Base-by-base conservation (phyloP, 2,797 vertebrate genomes). In the Rhadinocentrus ornatus region DNA sequence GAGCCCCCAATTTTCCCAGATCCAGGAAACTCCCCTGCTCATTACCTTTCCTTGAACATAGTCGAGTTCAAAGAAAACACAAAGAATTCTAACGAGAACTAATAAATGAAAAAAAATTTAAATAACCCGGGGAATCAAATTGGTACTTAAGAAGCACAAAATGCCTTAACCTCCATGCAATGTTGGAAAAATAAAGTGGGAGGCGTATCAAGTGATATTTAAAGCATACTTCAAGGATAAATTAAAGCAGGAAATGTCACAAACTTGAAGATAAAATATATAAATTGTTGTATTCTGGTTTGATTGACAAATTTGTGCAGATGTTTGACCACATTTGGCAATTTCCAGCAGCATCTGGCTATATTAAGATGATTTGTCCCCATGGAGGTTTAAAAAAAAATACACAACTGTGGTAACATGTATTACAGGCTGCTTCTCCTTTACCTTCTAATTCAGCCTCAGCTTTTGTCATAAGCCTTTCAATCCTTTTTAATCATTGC, bases 401-500 rank as follows among this genome's bases (percentile, higher is more conserved):
- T 67, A 13, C 4, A n/a, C n/a, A 29, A 71, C 27, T 67, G n/a
- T 26, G 15, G 41, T 54, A 13, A 16, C 29, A 41, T 22, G 34
- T 20, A 54, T 75, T 58, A 37, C 35, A 64, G 34, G 24, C 11
- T 52, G 2, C 41, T 20, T 22, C 52, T 66, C 12, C 10, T 48
- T 12, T 55, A 26, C 35, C 67, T 57, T 55, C 71, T 29, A 57
- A 32, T 67, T 62, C 73, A 69, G 50, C 73, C 26, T 9, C 20
- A 29, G 60, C 74, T 83, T 86, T 74, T 79, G 69, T 46, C 56
- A 10, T 41, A 64, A 8, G 48, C 29, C 32, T 77, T 75, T 76
- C 71, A 77, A 41, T 70, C 75, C 68, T 13, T 65, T 69, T 58
- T 80, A 75, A 87, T 84, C 66, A 68, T 58, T 26, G 13, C 37